Conservation (phyloP, 2,888 invertebrate species). For the Augiades crinisus region DNA sequence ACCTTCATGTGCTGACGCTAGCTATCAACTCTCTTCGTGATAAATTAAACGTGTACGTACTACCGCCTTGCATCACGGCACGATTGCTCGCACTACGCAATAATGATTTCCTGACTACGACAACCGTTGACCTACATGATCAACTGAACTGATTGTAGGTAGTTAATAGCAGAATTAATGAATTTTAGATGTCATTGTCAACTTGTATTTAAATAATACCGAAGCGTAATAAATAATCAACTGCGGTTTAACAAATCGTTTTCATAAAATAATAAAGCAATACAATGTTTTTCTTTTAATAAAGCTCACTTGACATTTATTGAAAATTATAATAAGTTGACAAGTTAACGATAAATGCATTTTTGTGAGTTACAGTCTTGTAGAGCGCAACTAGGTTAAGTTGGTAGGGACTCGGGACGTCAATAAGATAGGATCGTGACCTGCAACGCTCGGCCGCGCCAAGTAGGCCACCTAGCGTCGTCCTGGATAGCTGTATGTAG, state of each 20-base stretch:
- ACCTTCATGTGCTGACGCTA: conserved; percentile 35
- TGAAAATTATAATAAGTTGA: no score
- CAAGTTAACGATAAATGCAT: conserved; percentile 1
- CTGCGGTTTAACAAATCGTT: not conserved
- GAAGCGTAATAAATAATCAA: not conserved
- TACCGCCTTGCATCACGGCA: conserved; percentile 47
- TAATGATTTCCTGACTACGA: conserved; percentile 52
- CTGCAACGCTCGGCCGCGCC: conserved; percentile 44
- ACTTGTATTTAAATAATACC: not conserved
- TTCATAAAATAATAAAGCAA: not conserved
- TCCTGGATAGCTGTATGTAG: conserved; percentile 49
- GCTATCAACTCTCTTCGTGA: conserved; percentile 36
- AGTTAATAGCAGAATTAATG: conserved; percentile 30
- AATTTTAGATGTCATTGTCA: conserved; percentile 19
- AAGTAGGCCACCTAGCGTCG: conserved; percentile 65
- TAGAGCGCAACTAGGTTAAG: conserved; percentile 23
- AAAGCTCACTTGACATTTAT: no score
- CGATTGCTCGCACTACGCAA: conserved; percentile 48
- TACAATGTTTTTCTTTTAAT: not conserved
- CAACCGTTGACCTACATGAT: conserved; percentile 53
- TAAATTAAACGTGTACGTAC: conserved; percentile 44
- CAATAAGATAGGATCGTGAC: conserved; percentile 42
- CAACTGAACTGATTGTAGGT: conserved; percentile 44
- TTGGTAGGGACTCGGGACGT: conserved; percentile 34
- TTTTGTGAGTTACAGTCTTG: conserved; percentile 18